These are phyloP conservation scores for Saccostrea glomerata DNA, from an alignment of 1,140 invertebrate genomes.

Conservation along the genomic window DNA sequence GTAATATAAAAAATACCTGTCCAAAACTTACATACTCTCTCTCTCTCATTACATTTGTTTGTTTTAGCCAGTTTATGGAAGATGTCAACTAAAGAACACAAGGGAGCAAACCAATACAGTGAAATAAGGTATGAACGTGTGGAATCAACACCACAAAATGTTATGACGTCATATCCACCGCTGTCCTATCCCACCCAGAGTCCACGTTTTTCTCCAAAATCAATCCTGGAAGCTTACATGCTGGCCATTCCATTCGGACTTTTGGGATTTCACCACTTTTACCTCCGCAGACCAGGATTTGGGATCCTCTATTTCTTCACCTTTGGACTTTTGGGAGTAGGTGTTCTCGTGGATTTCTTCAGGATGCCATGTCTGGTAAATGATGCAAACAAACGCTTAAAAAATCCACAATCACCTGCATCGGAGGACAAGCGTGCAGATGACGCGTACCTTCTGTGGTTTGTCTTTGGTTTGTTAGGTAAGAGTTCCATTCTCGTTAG, in stretches of 20 bases:
- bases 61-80: background rate
- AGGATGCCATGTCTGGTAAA: conserved; percentile 66
- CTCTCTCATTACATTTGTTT: background rate
- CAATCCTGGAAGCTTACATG: conserved; percentile 49
- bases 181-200: background rate
- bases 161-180: conserved; percentile 15
- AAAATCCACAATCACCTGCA: conserved; percentile 38
- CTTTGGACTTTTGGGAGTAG: conserved; percentile 59
- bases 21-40: background rate
- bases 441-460: conserved; percentile 61
- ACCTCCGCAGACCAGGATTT: conserved; percentile 50
- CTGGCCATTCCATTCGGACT: conserved; percentile 42
- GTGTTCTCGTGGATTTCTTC: conserved; percentile 67
- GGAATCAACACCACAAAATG: background rate
- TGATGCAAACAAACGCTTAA: conserved; percentile 60
- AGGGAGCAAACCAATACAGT: background rate
- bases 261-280: conserved; percentile 54
- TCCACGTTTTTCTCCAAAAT: background rate
- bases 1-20: too few species aligned
- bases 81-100: background rate
- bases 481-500: background rate
- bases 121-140: background rate
- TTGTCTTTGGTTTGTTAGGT: conserved; percentile 60
- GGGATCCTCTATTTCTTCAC: conserved; percentile 56
- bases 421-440: conserved; percentile 51